phyloP scores from a whole-genome alignment of 2,888 invertebrate genomes.

The Rugalucina vietnamica region DNA sequence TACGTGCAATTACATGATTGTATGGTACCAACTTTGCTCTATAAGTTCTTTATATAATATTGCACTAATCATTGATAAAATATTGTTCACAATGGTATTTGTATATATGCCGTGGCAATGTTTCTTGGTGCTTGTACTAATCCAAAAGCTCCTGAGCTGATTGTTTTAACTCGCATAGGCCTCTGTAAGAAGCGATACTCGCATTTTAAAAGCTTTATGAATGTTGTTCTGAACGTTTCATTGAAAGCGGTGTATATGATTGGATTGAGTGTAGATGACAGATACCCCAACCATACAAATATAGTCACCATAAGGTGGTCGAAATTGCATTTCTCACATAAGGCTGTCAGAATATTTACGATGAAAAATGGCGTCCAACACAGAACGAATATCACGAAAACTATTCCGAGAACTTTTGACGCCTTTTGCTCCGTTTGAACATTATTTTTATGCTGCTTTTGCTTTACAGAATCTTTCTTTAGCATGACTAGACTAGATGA shows the following conservation, averaged over 20 bases:
- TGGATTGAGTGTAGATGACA: constrained; percentile 83
- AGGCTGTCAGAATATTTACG: constrained; percentile 81
- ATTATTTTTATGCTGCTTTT: constrained; percentile 62
- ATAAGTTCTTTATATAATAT: too few species aligned
- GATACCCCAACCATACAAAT: constrained; percentile 83
- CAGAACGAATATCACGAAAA: constrained; percentile 82
- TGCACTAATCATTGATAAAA: too few species aligned
- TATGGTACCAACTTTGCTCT: too few species aligned
- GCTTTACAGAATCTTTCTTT: constrained; percentile 68
- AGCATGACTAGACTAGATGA: constrained; percentile 76
- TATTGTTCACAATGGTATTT: background rate
- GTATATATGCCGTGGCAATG: background rate
- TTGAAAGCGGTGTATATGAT: constrained; percentile 84
- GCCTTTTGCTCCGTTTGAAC: constrained; percentile 97
- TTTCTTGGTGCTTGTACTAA: background rate
- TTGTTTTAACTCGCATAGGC: constrained; percentile 54
- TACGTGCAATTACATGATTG: too few species aligned
- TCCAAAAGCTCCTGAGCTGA: constrained; percentile 2
- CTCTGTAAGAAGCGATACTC: constrained; percentile 73
- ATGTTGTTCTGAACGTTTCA: constrained; percentile 81
- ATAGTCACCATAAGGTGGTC: constrained; percentile 83
- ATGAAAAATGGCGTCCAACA: constrained; percentile 84
- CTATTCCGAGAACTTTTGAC: constrained; percentile 89
- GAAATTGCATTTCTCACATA: constrained; percentile 91
- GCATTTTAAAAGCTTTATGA: constrained; percentile 80